Evolutionary conservation across 2,113 vertebrate species (phyloP).

Genomic region (Cavia aperea): DNA sequence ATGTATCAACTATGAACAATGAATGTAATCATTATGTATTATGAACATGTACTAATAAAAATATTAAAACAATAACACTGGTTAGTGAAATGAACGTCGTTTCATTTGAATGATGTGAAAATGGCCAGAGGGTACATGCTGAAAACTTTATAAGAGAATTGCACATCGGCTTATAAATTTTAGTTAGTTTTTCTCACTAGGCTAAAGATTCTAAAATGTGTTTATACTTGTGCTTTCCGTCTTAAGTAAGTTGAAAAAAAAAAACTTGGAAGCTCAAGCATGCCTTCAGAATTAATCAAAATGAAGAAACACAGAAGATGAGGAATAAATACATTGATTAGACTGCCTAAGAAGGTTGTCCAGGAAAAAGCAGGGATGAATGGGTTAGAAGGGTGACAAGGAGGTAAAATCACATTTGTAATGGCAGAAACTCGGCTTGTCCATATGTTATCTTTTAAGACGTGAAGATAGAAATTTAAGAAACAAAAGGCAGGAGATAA

Average conservation of each 20-base stretch:
- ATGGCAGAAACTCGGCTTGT: not conserved
- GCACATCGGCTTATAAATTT: not conserved
- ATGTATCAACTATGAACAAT: not conserved
- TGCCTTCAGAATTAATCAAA: not conserved
- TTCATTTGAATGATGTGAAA: not conserved
- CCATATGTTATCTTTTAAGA: not conserved
- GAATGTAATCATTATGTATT: not conserved
- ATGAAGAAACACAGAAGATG: not conserved
- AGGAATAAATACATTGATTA: not conserved
- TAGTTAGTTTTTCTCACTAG: not conserved
- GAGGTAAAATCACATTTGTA: not conserved
- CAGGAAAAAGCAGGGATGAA: not conserved
- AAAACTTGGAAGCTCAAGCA: not conserved
- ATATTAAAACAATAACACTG: not conserved
- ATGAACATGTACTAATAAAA: not conserved
- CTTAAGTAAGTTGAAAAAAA: not conserved
- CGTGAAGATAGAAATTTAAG: conserved; percentile 6
- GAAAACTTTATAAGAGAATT: not conserved
- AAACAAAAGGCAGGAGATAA: not conserved
- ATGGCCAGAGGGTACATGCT: not conserved
- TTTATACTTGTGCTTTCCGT: not conserved
- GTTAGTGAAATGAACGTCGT: not conserved
- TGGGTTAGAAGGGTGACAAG: not conserved
- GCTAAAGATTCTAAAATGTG: not conserved
- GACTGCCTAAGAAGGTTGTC: not conserved